Base-by-base conservation (phyloP, 2,888 invertebrate species). In the Cosmia trapezina region DNA sequence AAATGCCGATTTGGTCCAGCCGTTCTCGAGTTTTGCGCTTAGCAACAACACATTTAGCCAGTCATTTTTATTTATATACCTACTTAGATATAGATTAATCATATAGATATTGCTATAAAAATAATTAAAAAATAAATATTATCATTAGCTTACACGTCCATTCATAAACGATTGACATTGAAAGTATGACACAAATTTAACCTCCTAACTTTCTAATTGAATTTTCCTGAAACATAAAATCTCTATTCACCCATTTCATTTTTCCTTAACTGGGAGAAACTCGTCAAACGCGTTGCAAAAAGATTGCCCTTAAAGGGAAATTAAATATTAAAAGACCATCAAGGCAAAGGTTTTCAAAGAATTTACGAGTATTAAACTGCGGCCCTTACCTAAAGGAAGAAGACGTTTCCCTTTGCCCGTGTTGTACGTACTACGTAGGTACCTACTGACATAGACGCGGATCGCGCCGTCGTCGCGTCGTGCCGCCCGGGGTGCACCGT, bases 281-380 rank as follows among this genome's bases (percentile, higher is more conserved):
- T 88, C 84, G 86, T 86, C 87, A 86, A 89, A 90, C 89, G 85
- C 85, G 60, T 80, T 75, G 78, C 72, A 85, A 88, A 89, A 89
- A 88, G 85, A 87, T 87, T 85, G 88, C 88, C 89, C 91, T 91
- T 92, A 91, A 92, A 90, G 90, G 91, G 90, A 94, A 94, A 94
- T 95, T 94, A 94, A 94, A 95, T 94, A 95, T 94, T 94, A 94
- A 95, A 94, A 93, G 90, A 90, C 91, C 91, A 94, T 92, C 92
- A 91, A 86, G 84, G 90, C 87, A 89, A 92, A 92, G 91, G 91
- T 92, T 93, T 91, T 90, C 89, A 92, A 93, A 92, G 91, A 93
- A 93, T 92, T 93, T 92, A 91, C 90, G 91, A 91, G 92, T 89
- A 93, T 93, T 93, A 93, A 93, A 91, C 91, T 89, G 90, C 88